Base-by-base conservation (phyloP, 2,113 vertebrate genomes). In the Hippocampus guttulatus region DNA sequence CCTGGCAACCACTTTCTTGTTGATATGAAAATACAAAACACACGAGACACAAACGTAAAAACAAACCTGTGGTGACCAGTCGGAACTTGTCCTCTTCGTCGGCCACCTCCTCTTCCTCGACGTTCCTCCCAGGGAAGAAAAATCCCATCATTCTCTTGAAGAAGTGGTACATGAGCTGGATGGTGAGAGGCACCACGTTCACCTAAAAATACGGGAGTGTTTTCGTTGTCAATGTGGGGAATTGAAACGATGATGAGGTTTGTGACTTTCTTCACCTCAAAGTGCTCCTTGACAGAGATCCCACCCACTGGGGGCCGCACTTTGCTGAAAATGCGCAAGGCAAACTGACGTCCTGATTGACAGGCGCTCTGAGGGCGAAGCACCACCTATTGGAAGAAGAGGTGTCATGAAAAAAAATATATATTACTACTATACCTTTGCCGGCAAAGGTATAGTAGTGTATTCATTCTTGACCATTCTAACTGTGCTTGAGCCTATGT, bases 101-200 rank as follows among this genome's bases (percentile, higher is more conserved):
- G 3, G 95, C 92, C 75, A 96, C 93, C 80, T 99, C 97, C 71
- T 99, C 97, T 81, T 99, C 97, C 77, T 98, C 97, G 51, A 97
- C 91, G 14, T 93, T 98, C 87, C 97, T 92, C 21, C 97, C 97
- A 0, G 97, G 97, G 85, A 99, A 98, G 90, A 99, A 99, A 89
- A 99, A 99, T 14, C 96, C 96, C 97, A 99, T 99, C 96, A 99
- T 98, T 77, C 97, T 94, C 83, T 98, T 97, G 90, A 99, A 99
- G 91, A 99, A 98, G 93, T 98, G 97, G 87, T 98, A 97, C 84
- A 97, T 98, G 51, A 99, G 92, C 91, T 98, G 96, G 89, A 99
- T 98, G 86, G 96, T 98, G 78, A 99, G 95, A 27, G 97, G 96
- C 14, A 99, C 97, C 78, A 99, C 96, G 0, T 99, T 99, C 77